Percentiles rank a stretch among this genome's conserved stretches.
phyloP scores from a whole-genome alignment of 2,797 vertebrate species.

The Naso thynnoides region DNA sequence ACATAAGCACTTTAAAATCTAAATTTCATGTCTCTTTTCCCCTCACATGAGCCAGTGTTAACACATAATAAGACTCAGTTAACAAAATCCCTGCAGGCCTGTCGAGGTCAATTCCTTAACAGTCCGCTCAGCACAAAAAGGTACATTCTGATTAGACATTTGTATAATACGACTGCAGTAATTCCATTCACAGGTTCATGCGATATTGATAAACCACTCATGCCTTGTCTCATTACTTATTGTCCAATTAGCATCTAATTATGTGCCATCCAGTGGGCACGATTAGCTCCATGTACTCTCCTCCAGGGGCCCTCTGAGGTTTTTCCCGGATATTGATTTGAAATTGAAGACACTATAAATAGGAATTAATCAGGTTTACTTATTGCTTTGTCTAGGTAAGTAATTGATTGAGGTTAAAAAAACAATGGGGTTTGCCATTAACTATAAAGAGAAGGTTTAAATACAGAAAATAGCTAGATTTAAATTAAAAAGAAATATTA shows the following conservation, averaged over 20 bases:
- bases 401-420: conserved; percentile 58
- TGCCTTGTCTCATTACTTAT: conserved; percentile 82
- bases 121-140: conserved; percentile 78
- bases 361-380: conserved; percentile 73
- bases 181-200: conserved; percentile 82
- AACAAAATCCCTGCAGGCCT: conserved; percentile 71
- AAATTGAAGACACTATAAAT: conserved; percentile 69
- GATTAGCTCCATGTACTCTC: conserved; percentile 76
- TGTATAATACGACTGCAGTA: conserved; percentile 76
- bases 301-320: conserved; percentile 77
- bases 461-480: conserved; percentile 1
- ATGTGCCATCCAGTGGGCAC: conserved; percentile 80
- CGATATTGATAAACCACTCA: conserved; percentile 85
- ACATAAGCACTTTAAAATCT: conserved; percentile 10
- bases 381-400: conserved; percentile 57
- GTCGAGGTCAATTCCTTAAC: conserved; percentile 78
- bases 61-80: conserved; percentile 53
- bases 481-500: too few species aligned
- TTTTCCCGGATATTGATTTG: conserved; percentile 77
- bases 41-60: conserved; percentile 40
- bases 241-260: conserved; percentile 87
- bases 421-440: conserved; percentile 31
- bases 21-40: conserved; percentile 27
- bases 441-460: conserved; percentile 26
- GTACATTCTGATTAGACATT: conserved; percentile 81